Evolutionary conservation across 2,888 invertebrate species (phyloP), one percentile per base, ranked within the genome.

Genomic region (Mayetiola destructor): DNA sequence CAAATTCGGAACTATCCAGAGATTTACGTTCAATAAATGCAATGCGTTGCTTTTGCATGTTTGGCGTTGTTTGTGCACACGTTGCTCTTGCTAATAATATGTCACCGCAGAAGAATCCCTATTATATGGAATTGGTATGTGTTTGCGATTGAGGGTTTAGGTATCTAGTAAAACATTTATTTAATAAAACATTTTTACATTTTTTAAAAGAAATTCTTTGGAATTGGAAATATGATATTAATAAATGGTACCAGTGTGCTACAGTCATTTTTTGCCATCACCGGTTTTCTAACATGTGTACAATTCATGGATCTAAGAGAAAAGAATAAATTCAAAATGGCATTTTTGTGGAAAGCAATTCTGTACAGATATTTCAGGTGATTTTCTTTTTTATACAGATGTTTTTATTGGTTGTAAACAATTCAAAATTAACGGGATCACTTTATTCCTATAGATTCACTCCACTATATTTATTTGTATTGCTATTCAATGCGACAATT

Each of bases 401-500:
- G 39, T 18, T n/a, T n/a, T n/a, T n/a, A 39, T 18, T 39, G 18
- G 3, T 9, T 18, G 16, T 8, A 5, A 39, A 16, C 2, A 42
- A 42, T 5, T 53, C n/a, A n/a, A n/a, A n/a, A n/a, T n/a, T n/a
- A n/a, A n/a, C n/a, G n/a, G n/a, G n/a, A n/a, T n/a, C n/a, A n/a
- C n/a, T 55, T 5, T 36, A 16, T 39, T 39, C 5, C 62, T 62
- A 14, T 66, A 76, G 76, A 56, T 60, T 75, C 8, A 72, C 73
- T 0, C 75, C 76, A 2, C 64, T 69, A 0, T 75, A 75, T 59
- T 72, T 71, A 0, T 61, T 76, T 14, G 59, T 73, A 1, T 57
- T 76, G 56, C 72, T 69, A 2, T 67, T 72, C 0, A 65, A 72
- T 56, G 61, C 67, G 5, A 74, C 74, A 0, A 67, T 70, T 69